Evolutionary conservation across 2,888 invertebrate genomes (phyloP).

Genomic region (Yponomeuta malinellus): DNA sequence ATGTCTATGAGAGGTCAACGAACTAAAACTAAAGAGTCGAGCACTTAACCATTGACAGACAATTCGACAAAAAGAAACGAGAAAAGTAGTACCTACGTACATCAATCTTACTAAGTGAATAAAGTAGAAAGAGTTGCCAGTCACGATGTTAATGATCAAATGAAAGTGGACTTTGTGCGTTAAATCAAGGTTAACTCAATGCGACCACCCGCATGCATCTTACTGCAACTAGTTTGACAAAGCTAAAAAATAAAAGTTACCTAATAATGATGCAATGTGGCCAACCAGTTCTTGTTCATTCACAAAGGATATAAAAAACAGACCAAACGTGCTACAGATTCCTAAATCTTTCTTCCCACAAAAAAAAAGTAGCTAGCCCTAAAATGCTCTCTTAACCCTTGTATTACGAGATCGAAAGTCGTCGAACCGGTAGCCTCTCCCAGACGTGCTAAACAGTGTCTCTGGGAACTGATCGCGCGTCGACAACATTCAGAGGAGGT

Average conservation of each 20-base stretch:
- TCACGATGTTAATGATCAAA: slow-evolving; percentile 28
- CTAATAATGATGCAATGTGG: not conserved
- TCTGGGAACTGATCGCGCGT: slow-evolving; percentile 40
- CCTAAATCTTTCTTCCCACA: not conserved
- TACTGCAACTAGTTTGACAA: slow-evolving; percentile 17
- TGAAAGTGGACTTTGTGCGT: slow-evolving; percentile 38
- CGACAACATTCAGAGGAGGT: slow-evolving; percentile 28
- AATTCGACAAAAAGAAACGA: not conserved
- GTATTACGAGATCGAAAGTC: slow-evolving; percentile 42
- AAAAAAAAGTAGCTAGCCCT: no score
- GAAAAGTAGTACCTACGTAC: not conserved
- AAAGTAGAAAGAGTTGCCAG: slow-evolving; percentile 23
- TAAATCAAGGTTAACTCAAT: slow-evolving; percentile 51
- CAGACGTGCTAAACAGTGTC: slow-evolving; percentile 53
- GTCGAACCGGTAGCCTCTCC: slow-evolving; percentile 30
- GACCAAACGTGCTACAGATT: not conserved
- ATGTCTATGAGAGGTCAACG: not conserved
- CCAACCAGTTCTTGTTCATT: not conserved
- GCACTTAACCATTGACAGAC: not conserved
- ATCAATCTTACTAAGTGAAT: not conserved
- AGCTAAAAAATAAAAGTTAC: not conserved
- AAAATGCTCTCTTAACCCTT: not conserved
- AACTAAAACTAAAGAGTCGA: not conserved
- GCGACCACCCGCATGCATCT: slow-evolving; percentile 55
- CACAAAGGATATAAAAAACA: not conserved